Evolutionary conservation across 2,113 vertebrate species (phyloP), one percentile per base, ranked within the genome.

Genomic region (Castor canadensis): DNA sequence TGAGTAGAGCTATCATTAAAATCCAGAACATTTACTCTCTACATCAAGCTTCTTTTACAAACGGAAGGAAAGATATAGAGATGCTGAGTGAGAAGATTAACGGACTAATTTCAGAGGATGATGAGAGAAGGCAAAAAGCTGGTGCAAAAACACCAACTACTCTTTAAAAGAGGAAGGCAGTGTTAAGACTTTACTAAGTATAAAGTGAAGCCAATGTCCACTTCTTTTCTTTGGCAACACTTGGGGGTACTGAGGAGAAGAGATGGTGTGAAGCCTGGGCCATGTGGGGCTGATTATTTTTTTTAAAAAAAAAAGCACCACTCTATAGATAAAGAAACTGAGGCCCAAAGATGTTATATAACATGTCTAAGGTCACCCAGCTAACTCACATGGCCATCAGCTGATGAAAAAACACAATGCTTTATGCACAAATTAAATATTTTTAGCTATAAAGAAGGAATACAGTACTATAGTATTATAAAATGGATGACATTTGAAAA

Each of bases 11-110:
- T 79, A 38, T 69, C 80, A 89, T 62, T 77, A 83, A 77, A 72
- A 79, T 26, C 72, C 60, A 62, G 67, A 93, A 82, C 72, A 20
- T 71, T 26, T 66, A 56, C 28, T 82, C 38, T 92, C 84, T 12
- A 87, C 30, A 71, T 52, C 76, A 73, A 76, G 40, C 24, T 96
- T 84, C 58, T 76, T 71, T 69, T 86, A 80, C 72, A 91, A 96
- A 92, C 87, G 38, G 28, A 76, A 81, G 30, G 64, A 43, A 16
- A 73, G 43, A 30, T 58, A 83, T 1, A 75, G 62, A 86, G 20
- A 92, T 26, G 16, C 10, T 9, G 20, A 73, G 47, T 88, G 38
- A 91, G 64, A 79, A 91, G 54, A 89, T 66, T 56, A 87, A 92
- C 58, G 73, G 75, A 92, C 66, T 58, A 90, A 80, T 66, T 77